A percentile compares a stretch with the other conserved stretches of the same genome.
phyloP scores from a whole-genome alignment of 1,140 invertebrate genomes.

The Reticulitermes speratus region DNA sequence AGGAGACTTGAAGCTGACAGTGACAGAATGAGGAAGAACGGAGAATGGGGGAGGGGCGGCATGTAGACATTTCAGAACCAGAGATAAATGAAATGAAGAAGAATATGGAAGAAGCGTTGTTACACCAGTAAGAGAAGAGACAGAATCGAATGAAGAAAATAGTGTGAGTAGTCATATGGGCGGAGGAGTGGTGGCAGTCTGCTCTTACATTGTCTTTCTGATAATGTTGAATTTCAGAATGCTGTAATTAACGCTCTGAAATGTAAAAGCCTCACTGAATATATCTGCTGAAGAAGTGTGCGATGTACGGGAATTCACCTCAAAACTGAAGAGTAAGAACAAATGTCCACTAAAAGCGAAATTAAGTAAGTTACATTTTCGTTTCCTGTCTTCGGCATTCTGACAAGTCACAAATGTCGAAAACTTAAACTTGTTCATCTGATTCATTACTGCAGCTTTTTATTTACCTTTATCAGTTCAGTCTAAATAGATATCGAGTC shows the following conservation, averaged over 20 bases:
- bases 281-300: background rate
- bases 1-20: conserved; percentile 1
- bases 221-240: background rate
- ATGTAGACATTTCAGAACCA: conserved; percentile 29
- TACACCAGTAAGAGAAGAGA: background rate
- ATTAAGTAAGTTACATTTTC: too few relatives aligned
- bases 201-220: background rate
- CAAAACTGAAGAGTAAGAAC: too few relatives aligned
- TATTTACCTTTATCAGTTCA: too few relatives aligned
- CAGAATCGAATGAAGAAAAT: conserved; percentile 1
- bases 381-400: too few relatives aligned
- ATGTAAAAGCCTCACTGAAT: background rate
- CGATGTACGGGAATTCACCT: too few relatives aligned
- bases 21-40: conserved; percentile 15
- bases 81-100: conserved; percentile 25
- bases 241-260: background rate
- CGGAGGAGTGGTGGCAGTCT: background rate
- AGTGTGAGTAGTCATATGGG: background rate
- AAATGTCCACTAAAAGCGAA: too few relatives aligned
- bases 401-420: too few relatives aligned
- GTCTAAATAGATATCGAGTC: too few relatives aligned
- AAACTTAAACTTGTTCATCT: too few relatives aligned
- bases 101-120: conserved; percentile 12
- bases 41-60: background rate
- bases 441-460: too few relatives aligned